Conservation (phyloP, 2,888 invertebrate species). For the Stenotaenia linearis region DNA sequence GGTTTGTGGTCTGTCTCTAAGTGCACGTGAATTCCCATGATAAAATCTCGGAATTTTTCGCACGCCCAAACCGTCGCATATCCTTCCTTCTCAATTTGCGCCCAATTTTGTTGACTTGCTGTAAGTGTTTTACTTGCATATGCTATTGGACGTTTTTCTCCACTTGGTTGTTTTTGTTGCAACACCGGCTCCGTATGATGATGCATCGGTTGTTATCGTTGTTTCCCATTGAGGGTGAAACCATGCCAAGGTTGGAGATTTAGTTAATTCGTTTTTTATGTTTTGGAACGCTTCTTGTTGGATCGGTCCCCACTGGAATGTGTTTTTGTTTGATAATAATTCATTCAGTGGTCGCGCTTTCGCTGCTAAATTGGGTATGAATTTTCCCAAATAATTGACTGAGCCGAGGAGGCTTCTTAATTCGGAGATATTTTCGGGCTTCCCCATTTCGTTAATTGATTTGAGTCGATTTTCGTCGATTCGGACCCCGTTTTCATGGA, state of each 20-base stretch:
- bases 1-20: conserved; percentile 47
- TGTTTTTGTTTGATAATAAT: conserved; percentile 38
- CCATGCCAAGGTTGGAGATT: conserved; percentile 41
- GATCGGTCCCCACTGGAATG: conserved; percentile 37
- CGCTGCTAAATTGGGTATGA: background rate
- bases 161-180: background rate
- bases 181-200: conserved; percentile 43
- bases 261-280: conserved; percentile 35
- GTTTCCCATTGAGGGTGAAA: conserved; percentile 41
- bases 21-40: conserved; percentile 41
- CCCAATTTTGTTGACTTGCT: conserved; percentile 43
- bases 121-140: conserved; percentile 44
- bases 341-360: conserved; percentile 4
- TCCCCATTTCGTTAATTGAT: too few relatives aligned
- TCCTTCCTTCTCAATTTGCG: conserved; percentile 47
- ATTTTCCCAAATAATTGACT: background rate
- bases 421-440: too few relatives aligned
- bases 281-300: background rate
- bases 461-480: too few relatives aligned
- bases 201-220: conserved; percentile 42
- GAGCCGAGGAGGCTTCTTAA: too few relatives aligned
- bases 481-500: too few relatives aligned
- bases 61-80: conserved; percentile 43
- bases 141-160: conserved; percentile 41
- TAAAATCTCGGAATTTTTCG: conserved; percentile 43